A percentile compares a stretch with the other conserved stretches of the same genome.
phyloP scores from a whole-genome alignment of 1,140 invertebrate genomes.

The Eufriesea mexicana region DNA sequence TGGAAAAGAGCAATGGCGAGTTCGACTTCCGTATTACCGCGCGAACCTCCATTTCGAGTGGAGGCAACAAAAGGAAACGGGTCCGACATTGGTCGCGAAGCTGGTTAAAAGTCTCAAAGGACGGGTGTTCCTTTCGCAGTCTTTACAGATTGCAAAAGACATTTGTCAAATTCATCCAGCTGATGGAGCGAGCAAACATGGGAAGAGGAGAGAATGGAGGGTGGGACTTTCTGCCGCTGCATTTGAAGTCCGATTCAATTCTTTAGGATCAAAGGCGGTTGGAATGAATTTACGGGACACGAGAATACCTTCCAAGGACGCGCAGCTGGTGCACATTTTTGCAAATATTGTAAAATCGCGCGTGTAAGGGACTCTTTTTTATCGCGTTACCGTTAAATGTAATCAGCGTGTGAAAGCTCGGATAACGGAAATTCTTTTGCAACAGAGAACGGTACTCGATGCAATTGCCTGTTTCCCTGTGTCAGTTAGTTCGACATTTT shows the following conservation, averaged over 20 bases:
- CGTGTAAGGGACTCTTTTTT: neutral
- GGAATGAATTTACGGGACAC: conserved; percentile 33
- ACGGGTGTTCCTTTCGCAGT: conserved; percentile 18
- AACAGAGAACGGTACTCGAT: neutral
- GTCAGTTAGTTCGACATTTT: no score
- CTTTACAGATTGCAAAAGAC: conserved; percentile 35
- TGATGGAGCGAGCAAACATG: conserved; percentile 32
- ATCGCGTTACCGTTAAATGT: neutral
- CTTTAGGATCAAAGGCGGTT: conserved; percentile 38
- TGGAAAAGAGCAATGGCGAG: neutral
- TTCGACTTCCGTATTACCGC: neutral
- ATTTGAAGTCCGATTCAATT: conserved; percentile 43
- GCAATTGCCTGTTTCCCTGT: neutral
- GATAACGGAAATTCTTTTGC: neutral
- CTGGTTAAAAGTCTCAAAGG: conserved; percentile 34
- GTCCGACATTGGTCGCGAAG: neutral
- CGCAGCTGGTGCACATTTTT: neutral
- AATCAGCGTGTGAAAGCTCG: neutral
- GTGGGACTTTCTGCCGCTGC: conserved; percentile 21
- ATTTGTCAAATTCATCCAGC: conserved; percentile 43
- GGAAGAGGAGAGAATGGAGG: neutral
- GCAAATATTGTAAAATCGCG: neutral
- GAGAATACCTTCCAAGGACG: conserved; percentile 18
- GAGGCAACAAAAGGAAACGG: neutral
- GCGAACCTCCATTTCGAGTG: neutral